These are phyloP conservation scores for Tretioscincus oriximinensis DNA, from an alignment of 2,113 vertebrate genomes.

Conservation along the genomic window DNA sequence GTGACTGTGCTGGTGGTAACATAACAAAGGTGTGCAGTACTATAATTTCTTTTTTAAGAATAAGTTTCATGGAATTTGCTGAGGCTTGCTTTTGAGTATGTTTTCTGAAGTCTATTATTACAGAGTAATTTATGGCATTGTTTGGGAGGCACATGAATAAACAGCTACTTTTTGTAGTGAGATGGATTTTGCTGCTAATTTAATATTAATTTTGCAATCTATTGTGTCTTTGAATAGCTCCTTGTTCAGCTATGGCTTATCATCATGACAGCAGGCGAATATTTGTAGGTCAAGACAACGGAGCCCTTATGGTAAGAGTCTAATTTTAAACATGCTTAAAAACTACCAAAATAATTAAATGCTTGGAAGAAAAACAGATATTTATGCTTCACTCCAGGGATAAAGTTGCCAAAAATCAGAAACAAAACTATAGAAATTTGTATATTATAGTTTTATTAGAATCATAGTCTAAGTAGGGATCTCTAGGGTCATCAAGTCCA, in stretches of 20 bases:
- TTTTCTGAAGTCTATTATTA: not conserved
- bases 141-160: not conserved
- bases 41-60: not conserved
- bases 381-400: too few species aligned
- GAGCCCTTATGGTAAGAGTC: conserved; percentile 88
- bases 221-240: conserved; percentile 74
- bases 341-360: too few species aligned
- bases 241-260: conserved; percentile 91
- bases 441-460: too few species aligned
- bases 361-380: too few species aligned
- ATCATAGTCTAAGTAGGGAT: too few species aligned
- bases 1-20: not conserved
- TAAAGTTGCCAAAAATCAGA: too few species aligned
- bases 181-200: not conserved
- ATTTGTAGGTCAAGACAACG: conserved; percentile 97
- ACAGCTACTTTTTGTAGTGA: not conserved
- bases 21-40: not conserved
- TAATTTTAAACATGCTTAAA: not conserved
- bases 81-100: not conserved
- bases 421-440: too few species aligned
- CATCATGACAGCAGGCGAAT: conserved; percentile 93
- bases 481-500: too few species aligned
- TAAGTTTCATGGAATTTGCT: not conserved
- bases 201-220: not conserved
- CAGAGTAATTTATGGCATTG: not conserved